Conservation (phyloP, 2,797 vertebrate genomes). For the Halcyon badia region DNA sequence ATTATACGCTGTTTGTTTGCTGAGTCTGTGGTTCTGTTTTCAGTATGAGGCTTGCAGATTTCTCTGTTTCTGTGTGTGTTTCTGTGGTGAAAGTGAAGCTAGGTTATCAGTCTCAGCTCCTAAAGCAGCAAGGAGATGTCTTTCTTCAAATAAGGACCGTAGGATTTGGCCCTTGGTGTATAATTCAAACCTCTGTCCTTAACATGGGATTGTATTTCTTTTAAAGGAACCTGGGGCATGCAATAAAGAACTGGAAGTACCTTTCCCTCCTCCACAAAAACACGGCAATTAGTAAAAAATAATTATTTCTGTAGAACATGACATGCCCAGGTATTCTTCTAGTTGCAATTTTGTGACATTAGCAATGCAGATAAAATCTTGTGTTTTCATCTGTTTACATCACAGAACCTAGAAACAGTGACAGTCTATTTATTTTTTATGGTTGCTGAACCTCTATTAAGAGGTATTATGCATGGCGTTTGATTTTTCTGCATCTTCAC, state of each 20-base stretch:
- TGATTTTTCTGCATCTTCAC: conserved; percentile 54
- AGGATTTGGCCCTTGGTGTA: not conserved
- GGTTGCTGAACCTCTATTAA: conserved; percentile 27
- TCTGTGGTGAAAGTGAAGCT: not conserved
- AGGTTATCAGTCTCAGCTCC: not conserved
- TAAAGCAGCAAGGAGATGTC: not conserved
- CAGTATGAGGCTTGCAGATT: not conserved
- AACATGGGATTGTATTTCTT: not conserved
- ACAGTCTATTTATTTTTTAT: conserved; percentile 24
- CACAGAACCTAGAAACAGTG: conserved; percentile 4
- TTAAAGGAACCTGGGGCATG: not conserved
- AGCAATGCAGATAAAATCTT: not conserved
- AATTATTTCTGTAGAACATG: not conserved
- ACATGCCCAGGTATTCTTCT: not conserved
- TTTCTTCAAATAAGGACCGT: not conserved
- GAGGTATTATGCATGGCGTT: conserved; percentile 33
- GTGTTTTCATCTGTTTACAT: conserved; percentile 1
- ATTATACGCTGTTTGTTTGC: conserved; percentile 39
- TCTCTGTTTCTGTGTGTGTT: not conserved
- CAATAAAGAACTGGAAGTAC: not conserved
- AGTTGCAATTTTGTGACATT: not conserved
- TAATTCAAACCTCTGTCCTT: not conserved
- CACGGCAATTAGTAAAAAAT: not conserved
- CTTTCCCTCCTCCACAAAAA: not conserved
- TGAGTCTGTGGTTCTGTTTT: conserved; percentile 2